Percentiles rank a stretch among this genome's conserved stretches.
Conservation (phyloP, 2,797 vertebrate species). For the Triplophysa bombifrons region DNA sequence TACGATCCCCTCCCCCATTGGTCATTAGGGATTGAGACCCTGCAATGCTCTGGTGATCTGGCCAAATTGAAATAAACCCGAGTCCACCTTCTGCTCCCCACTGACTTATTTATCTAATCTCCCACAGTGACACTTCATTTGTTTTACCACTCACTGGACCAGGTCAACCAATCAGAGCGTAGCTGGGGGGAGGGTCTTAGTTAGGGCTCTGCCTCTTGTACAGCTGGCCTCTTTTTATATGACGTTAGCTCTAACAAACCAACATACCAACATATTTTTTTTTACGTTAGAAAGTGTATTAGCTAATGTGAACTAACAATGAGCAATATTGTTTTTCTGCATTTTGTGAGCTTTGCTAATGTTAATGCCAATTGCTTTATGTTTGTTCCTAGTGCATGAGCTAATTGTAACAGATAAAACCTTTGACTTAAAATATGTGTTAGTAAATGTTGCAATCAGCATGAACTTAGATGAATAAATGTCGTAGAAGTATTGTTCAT, state of each 20-base stretch:
- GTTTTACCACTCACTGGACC: constrained; percentile 65
- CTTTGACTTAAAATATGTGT: no score
- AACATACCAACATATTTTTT: background rate
- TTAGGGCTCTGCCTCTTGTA: constrained; percentile 32
- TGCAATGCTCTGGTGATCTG: constrained; percentile 73
- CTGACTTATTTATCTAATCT: constrained; percentile 71
- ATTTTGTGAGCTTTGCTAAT: no score
- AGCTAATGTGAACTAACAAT: no score
- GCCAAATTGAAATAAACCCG: constrained; percentile 80
- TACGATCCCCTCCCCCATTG: constrained; percentile 65
- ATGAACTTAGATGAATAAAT: no score
- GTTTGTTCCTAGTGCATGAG: no score
- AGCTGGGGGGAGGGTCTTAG: constrained; percentile 47
- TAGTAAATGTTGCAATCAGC: no score
- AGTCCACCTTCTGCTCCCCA: constrained; percentile 69
- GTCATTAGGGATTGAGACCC: constrained; percentile 75
- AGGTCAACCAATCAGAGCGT: constrained; percentile 67
- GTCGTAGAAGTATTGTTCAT: no score
- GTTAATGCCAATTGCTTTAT: no score
- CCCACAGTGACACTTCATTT: constrained; percentile 74
- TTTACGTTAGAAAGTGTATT: no score
- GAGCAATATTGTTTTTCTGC: no score
- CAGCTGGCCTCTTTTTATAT: background rate
- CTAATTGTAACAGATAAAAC: no score
- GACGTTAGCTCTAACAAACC: background rate